These are phyloP conservation scores for Premnoplex brunnescens DNA, from an alignment of 2,797 vertebrate genomes.

Conservation along the genomic window DNA sequence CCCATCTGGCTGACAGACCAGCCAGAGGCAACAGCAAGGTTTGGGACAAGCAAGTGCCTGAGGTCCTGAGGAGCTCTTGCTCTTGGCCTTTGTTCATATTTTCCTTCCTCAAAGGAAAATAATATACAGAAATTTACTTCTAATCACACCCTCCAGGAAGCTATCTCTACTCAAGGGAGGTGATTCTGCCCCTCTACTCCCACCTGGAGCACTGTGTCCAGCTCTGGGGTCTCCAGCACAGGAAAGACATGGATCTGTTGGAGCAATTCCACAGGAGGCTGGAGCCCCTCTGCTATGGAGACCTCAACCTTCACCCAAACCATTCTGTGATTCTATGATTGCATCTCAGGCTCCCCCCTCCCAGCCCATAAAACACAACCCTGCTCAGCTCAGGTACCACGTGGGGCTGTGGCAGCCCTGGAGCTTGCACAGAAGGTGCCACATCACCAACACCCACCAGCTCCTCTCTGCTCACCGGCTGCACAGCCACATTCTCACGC, in stretches of 20 bases:
- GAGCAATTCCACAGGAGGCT: no score
- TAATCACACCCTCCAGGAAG: not conserved
- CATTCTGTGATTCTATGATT: not conserved
- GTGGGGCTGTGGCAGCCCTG: not conserved
- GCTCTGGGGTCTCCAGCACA: not conserved
- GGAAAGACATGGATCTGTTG: not conserved
- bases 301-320: not conserved
- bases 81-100: not conserved
- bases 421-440: not conserved
- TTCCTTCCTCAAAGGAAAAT: not conserved
- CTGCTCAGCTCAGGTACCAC: not conserved
- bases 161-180: not conserved
- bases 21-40: not conserved
- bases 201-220: not conserved
- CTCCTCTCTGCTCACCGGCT: accelerated
- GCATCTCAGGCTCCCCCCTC: not conserved
- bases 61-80: not conserved
- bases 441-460: not conserved
- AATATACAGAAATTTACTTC: not conserved
- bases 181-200: not conserved
- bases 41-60: not conserved
- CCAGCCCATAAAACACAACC: not conserved
- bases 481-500: not conserved
- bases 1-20: not conserved
- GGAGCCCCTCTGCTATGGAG: not conserved